Base-by-base conservation (phyloP, 2,113 vertebrate genomes). In the Gymnocephalus cernua region DNA sequence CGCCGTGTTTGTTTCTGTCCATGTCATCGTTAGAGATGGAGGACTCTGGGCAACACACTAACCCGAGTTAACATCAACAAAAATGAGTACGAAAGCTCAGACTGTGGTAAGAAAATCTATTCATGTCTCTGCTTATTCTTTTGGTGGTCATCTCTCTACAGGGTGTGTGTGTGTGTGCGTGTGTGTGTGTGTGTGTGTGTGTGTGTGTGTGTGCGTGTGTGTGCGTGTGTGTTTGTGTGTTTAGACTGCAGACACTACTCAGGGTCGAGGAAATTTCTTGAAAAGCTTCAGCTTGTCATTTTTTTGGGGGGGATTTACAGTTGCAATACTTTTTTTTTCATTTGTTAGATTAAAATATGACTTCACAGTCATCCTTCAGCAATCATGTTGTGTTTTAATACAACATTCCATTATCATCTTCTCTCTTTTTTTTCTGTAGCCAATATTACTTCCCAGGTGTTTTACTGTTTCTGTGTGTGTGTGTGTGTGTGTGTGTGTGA, bases 401-500 rank as follows among this genome's bases (percentile, higher is more conserved):
- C 23, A 16, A 48, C 58, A 48, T 59, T 54, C 48, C 29, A 83
- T 82, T 79, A 58, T 77, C 64, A 48, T 56, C 50, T 65, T 66
- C 32, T 25, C 14, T 79, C 19, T 72, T 3, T 65, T 59, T 13
- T 69, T 57, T 68, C 45, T 59, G 16, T 21, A 4, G 10, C 13
- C 8, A 21, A 7, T 59, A 25, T 32, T 70, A 45, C 69, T 58
- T 86, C 58, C 57, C 21, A 3, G 38, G 62, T 51, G 50, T 72
- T 67, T 50, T 23, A 45, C 32, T 75, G 77, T 88, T 80, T 87
- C 69, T 57, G 54, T 57, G 54, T 57, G n/a, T 8, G 41, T 25
- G 3, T 25, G 77, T 51, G 65, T 45, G 67, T 14, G 63, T 2
- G 79, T 21, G 69, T 27, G 80, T 84, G 72, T 27, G 75, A 54